Base-by-base conservation (phyloP, 2,888 invertebrate species). In the Polydrusus tereticollis region DNA sequence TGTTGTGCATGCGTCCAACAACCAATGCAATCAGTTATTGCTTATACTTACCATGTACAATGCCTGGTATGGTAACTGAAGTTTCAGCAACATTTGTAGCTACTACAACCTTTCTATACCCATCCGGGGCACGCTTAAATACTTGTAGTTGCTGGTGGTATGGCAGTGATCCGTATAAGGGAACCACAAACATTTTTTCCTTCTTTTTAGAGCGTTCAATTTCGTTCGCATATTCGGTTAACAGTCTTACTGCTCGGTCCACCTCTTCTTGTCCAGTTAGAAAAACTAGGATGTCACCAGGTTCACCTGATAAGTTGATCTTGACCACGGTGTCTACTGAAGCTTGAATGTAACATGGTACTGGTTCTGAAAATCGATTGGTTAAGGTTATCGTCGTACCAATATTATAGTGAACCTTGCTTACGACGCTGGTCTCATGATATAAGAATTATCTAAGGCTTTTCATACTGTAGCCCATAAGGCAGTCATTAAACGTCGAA, bases 61-160 rank as follows among this genome's bases (percentile, higher is more conserved):
- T 92, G 21, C 97, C 97, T 2, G 94, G 92, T 80, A 99, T 97
- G 0, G 99, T 99, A 16, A 99, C 91, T 0, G 98, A 97, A 0
- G 99, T 96, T 86, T 99, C 99, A 0, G 99, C 98, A 63, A 99
- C 94, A 82, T 99, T 99, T 0, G 98, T 99, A 0, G 98, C 94
- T 3, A 99, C 87, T 0, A 99, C 91, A 20, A 98, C 91, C 86
- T 98, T 99, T 26, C 99, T 87, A 0, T 91, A 90, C 33, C 92
- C 92, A 74, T 89, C 89, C 0, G 91, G 90, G 0, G 91, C 88
- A 8, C 87, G 87, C 79, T 92, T 91, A 83, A 98, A 97, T 0
- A 94, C 97, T 81, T 92, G 92, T 69, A 95, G 83, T 84, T 95
- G 94, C 73, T 95, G 94, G 47, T 89, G 86, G 79, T 91, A 90